Base-by-base conservation (phyloP, 2,797 vertebrate species). In the Lates japonicus region DNA sequence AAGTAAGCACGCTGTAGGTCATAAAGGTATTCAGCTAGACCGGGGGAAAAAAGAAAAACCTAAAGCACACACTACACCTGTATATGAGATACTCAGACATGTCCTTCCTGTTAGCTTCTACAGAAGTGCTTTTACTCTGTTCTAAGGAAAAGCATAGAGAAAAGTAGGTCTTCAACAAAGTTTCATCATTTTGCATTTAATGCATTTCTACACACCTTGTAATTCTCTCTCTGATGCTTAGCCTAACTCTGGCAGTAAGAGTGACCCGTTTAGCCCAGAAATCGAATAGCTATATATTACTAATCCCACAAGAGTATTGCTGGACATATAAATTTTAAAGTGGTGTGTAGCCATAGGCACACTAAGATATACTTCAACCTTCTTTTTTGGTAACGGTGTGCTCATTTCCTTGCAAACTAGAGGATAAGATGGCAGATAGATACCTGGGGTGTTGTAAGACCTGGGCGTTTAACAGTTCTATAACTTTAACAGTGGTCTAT, bases 1-100 rank as follows among this genome's bases (percentile, higher is more conserved):
- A 92, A 92, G 92, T 90, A 91, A 87, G 90, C 85, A 88, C 91
- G 93, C 86, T 84, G 78, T 80, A 89, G 93, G 92, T 95, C 91
- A 92, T 70, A 74, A 92, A 94, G 93, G 87, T 92, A 83, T 91
- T 83, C 87, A 74, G 88, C 89, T 82, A 85, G 84, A 91, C 76
- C 22, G 74, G 57, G 49, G 51, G 67, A 77, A 63, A 48, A 62
- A 64, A 70, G 10, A 67, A 61, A 74, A 87, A 62, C n/a, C 7
- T 58, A 65, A 55, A 81, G 67, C 20, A 54, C 20, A 22, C 29
- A 63, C 42, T 68, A 48, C 70, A 76, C 29, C 77, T 82, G 54
- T 59, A 39, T 59, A 46, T 64, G 70, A 85, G 81, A 68, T 64
- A 64, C 58, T 70, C 51, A 72, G 80, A 49, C 35, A 20, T 37